Percentiles rank a stretch among this genome's conserved stretches.
phyloP scores from a whole-genome alignment of 2,113 vertebrate species.

The Apteryx owenii region DNA sequence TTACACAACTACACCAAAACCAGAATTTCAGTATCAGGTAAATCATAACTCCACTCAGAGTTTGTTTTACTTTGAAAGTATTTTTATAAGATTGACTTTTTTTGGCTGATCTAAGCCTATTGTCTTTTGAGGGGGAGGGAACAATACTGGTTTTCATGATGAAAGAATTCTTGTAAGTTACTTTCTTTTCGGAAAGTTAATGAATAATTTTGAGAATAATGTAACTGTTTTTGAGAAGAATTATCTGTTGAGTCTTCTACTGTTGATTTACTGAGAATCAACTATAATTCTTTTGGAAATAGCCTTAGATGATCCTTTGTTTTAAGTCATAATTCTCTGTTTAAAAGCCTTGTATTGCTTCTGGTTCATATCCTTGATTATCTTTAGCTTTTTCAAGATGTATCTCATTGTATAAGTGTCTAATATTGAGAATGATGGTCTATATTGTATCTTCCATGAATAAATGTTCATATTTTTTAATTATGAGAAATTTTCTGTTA shows the following conservation, averaged over 20 bases:
- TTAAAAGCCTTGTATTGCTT: not conserved
- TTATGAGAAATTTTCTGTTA: not conserved
- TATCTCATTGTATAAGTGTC: not conserved
- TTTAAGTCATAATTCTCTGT: not conserved
- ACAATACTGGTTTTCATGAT: not conserved
- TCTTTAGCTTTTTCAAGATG: not conserved
- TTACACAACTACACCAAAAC: not conserved
- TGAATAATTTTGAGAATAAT: not conserved
- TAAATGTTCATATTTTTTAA: not conserved
- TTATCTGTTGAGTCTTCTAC: not conserved
- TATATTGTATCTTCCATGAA: not conserved
- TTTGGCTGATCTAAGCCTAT: not conserved
- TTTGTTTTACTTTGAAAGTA: conserved; percentile 8
- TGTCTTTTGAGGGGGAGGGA: not conserved
- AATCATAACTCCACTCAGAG: not conserved
- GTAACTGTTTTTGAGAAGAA: not conserved
- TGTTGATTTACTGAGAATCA: not conserved
- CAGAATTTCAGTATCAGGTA: not conserved
- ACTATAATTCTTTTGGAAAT: not conserved
- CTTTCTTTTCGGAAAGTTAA: not conserved
- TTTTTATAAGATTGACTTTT: not conserved
- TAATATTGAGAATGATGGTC: not conserved
- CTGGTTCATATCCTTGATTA: not conserved
- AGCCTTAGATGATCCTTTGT: not conserved
- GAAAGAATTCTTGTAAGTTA: not conserved